phyloP scores from a whole-genome alignment of 2,888 invertebrate species.

The Pheosia tremula region DNA sequence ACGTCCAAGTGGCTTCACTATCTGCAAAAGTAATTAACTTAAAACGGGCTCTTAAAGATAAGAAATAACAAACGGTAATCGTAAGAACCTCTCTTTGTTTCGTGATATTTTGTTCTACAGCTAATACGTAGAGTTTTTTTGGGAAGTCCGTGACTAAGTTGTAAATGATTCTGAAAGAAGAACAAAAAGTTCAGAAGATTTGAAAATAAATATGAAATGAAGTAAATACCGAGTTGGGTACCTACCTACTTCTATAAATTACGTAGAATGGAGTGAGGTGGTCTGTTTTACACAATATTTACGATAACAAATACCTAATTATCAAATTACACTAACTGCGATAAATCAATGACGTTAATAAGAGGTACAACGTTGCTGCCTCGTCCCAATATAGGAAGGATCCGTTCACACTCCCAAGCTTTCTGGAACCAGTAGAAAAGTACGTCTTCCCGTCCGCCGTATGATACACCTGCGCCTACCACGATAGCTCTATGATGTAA shows the following conservation, averaged over 20 bases:
- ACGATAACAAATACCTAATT: background rate
- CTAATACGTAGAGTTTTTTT: constrained; percentile 85
- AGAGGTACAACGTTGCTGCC: constrained; percentile 86
- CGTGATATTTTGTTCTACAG: constrained; percentile 85
- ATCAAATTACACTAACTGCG: constrained; percentile 64
- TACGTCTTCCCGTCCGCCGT: constrained; percentile 86
- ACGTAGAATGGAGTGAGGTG: too few relatives aligned
- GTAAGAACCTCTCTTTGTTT: constrained; percentile 71
- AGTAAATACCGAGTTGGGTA: too few relatives aligned
- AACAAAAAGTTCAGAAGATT: background rate
- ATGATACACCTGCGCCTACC: constrained; percentile 85
- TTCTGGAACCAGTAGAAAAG: constrained; percentile 87
- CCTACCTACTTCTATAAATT: too few relatives aligned
- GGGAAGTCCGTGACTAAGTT: constrained; percentile 81
- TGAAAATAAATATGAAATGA: background rate
- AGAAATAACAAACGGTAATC: constrained; percentile 14
- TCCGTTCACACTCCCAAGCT: constrained; percentile 86
- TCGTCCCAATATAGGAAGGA: constrained; percentile 83
- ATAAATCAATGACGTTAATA: constrained; percentile 86
- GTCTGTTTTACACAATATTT: too few relatives aligned
- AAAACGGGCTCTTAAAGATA: background rate
- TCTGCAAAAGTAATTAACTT: constrained; percentile 52
- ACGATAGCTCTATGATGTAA: constrained; percentile 68
- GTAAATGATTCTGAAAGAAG: constrained; percentile 67
- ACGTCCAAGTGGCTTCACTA: constrained; percentile 84